Evolutionary conservation across 2,797 vertebrate genomes (phyloP).

Genomic region (Emydoidea blandingii): DNA sequence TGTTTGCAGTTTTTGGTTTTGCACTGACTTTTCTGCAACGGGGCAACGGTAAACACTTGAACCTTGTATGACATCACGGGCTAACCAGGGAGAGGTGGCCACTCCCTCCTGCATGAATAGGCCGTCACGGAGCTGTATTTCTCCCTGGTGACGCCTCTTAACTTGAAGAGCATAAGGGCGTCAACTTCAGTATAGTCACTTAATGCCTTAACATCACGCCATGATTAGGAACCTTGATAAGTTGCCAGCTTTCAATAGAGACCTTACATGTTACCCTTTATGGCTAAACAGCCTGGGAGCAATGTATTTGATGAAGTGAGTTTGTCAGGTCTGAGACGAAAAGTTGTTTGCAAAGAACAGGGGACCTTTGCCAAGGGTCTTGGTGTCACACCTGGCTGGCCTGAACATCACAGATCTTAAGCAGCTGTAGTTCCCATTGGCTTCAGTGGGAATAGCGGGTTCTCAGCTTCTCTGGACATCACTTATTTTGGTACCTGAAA

Average conservation of each 20-base stretch:
- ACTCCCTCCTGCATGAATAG: neutral
- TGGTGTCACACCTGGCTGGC: neutral
- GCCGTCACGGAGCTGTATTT: neutral
- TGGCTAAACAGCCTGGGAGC: neutral
- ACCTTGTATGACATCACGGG: neutral
- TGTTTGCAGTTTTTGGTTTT: neutral
- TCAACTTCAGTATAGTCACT: neutral
- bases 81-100: neutral
- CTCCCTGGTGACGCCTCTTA: neutral
- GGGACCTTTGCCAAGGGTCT: neutral
- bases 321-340: neutral
- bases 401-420: neutral
- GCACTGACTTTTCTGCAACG: neutral
- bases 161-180: too few relatives aligned
- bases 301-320: neutral
- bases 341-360: neutral
- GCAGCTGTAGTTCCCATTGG: neutral
- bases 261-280: neutral
- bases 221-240: neutral
- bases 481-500: neutral
- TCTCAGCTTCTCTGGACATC: neutral
- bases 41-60: neutral
- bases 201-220: neutral
- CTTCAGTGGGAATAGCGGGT: neutral
- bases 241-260: neutral